Base-by-base conservation (phyloP, 1,140 invertebrate genomes). In the Tetramorium alpestre region DNA sequence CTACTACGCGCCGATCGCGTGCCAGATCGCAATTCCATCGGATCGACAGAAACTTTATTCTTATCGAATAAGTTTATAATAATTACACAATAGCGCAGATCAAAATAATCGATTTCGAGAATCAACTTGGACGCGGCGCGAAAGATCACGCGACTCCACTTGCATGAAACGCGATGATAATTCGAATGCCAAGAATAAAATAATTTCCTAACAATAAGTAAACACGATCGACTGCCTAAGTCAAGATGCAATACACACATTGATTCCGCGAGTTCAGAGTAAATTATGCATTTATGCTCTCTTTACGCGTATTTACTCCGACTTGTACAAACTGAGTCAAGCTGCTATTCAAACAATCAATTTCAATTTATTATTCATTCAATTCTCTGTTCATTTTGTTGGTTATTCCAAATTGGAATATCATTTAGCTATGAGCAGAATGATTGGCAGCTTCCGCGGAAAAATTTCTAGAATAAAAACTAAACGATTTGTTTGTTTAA, bases 231-330 rank as follows among this genome's bases (percentile, higher is more conserved):
- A 38, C 44, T 41, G 44, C 33, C 3, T 33, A 33, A 33, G 3
- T 33, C 33, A 33, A 33, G 33, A 3, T 2, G 2, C 28, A 2
- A 22, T 44, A 78, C 13, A 5, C 13, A 13, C 38, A 41, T 56
- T 38, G 80, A 70, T 82, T 72, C 67, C 51, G 18, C 10, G 16
- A 47, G 18, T 47, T 0, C 13, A 4, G 25, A 47, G 49, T 82
- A 60, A 82, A 60, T 82, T 82, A 82, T 58, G 10, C 25, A 70
- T 38, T 73, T 25, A 33, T 33, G 67, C 38, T 72, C 25, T 47
- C 25, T 58, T 60, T 25, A 11, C 13, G 1, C n/a, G 0, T 47
- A 47, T 82, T 73, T 82, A 16, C 41, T 38, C 38, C 6, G 11
- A 65, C 58, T 58, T 81, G 25, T 5, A 16, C 1, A 58, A 82